Percentiles rank a stretch among this genome's conserved stretches.
Evolutionary conservation across 2,797 vertebrate genomes (phyloP).

Genomic region (Thamnophis elegans): DNA sequence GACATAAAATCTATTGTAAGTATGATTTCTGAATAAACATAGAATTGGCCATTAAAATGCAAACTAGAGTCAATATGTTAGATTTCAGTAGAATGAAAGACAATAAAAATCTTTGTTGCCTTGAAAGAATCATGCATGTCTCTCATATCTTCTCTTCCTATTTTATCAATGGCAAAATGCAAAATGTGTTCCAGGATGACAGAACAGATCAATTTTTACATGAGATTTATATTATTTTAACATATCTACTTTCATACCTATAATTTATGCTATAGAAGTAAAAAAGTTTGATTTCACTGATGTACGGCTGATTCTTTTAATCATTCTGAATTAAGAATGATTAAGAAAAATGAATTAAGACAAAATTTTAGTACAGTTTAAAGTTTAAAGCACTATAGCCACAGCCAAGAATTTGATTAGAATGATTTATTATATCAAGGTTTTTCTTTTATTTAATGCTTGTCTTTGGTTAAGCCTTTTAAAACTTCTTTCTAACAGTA

Average conservation of each 20-base stretch:
- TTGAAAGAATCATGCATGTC: background rate
- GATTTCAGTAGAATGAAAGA: background rate
- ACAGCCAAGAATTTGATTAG: conserved; percentile 45
- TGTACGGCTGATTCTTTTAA: background rate
- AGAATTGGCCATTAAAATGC: background rate
- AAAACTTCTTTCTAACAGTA: conserved; percentile 68
- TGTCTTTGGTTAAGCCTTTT: conserved; percentile 61
- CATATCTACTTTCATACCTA: background rate
- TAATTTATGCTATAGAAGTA: background rate
- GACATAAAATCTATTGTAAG: background rate
- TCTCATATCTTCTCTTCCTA: background rate
- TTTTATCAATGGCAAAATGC: conserved; percentile 4
- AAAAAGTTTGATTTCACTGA: background rate
- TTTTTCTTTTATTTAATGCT: conserved; percentile 38
- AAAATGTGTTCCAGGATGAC: background rate
- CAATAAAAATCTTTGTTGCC: background rate
- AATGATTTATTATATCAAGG: conserved; percentile 56
- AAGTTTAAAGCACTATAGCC: background rate
- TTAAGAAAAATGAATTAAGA: background rate
- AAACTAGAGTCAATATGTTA: background rate
- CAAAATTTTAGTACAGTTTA: background rate
- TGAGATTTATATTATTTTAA: background rate
- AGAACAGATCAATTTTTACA: background rate
- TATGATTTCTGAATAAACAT: background rate
- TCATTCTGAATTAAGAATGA: background rate